Conservation (phyloP, 1,140 invertebrate species). For the Lordiphosa mommai region DNA sequence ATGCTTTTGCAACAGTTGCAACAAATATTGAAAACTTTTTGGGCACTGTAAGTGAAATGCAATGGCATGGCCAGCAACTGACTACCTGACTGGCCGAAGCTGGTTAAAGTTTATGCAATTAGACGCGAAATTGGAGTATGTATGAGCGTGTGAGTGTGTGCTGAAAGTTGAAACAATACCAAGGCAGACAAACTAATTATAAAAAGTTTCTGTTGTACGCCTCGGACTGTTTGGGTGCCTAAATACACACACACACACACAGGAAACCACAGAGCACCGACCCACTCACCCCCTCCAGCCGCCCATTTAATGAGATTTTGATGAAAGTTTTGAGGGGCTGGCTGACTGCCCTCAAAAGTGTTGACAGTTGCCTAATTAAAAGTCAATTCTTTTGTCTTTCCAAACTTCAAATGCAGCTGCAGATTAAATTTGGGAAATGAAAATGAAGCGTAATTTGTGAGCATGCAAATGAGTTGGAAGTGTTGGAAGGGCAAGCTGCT, state of each 20-base stretch:
- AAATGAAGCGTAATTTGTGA: conserved; percentile 56
- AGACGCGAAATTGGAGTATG: conserved; percentile 25
- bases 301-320: conserved; percentile 55
- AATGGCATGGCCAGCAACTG: conserved; percentile 19
- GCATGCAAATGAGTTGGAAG: conserved; percentile 50
- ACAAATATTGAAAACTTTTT: conserved; percentile 5
- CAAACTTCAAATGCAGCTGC: conserved; percentile 21
- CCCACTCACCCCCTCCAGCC: no score
- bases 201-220: conserved; percentile 20
- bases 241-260: conserved; percentile 27
- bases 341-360: conserved; percentile 32
- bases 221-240: conserved; percentile 12
- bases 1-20: not conserved
- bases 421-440: conserved; percentile 7
- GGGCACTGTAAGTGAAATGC: conserved; percentile 18
- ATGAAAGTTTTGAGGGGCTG: conserved; percentile 41
- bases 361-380: conserved; percentile 64
- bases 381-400: conserved; percentile 37
- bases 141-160: not conserved
- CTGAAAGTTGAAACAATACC: conserved; percentile 38
- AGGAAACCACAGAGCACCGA: conserved; percentile 13
- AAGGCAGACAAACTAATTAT: conserved; percentile 51
- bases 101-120: conserved; percentile 33
- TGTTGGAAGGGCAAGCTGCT: not conserved
- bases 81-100: conserved; percentile 6